These are phyloP conservation scores for Phyllopteryx taeniolatus DNA, from an alignment of 2,113 vertebrate species.

Conservation along the genomic window DNA sequence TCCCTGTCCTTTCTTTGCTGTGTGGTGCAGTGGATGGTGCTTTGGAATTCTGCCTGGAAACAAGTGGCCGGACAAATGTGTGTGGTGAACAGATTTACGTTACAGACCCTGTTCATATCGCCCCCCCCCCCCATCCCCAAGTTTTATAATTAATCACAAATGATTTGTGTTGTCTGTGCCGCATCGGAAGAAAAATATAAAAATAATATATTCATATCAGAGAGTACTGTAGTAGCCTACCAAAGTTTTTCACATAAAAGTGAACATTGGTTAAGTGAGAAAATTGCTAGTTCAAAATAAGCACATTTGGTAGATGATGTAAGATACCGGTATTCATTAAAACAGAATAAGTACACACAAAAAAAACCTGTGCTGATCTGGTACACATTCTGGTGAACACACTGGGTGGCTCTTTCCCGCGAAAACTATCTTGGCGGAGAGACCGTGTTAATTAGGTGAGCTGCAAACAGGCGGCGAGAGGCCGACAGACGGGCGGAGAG, in stretches of 20 bases:
- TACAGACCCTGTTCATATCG: no score
- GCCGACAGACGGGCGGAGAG: slow-evolving; percentile 45
- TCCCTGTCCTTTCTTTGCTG: no score
- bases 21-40: not conserved
- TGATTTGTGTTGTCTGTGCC: not conserved
- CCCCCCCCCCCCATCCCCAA: no score
- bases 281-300: not conserved
- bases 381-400: not conserved
- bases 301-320: not conserved
- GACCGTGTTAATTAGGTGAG: slow-evolving; percentile 58
- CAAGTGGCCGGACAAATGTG: not conserved
- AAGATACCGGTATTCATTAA: not conserved
- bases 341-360: not conserved
- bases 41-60: not conserved
- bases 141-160: not conserved
- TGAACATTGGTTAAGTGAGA: not conserved
- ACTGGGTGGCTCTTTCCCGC: slow-evolving; percentile 17
- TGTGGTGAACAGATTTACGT: no score
- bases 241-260: not conserved
- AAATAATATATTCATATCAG: not conserved
- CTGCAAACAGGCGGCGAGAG: slow-evolving; percentile 30
- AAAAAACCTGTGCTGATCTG: not conserved
- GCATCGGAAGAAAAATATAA: not conserved
- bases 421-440: slow-evolving; percentile 38
- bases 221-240: not conserved